A percentile compares a stretch with the other conserved stretches of the same genome.
These are phyloP conservation scores for Rafetus swinhoei DNA, from an alignment of 2,113 vertebrate species.

Conservation along the genomic window DNA sequence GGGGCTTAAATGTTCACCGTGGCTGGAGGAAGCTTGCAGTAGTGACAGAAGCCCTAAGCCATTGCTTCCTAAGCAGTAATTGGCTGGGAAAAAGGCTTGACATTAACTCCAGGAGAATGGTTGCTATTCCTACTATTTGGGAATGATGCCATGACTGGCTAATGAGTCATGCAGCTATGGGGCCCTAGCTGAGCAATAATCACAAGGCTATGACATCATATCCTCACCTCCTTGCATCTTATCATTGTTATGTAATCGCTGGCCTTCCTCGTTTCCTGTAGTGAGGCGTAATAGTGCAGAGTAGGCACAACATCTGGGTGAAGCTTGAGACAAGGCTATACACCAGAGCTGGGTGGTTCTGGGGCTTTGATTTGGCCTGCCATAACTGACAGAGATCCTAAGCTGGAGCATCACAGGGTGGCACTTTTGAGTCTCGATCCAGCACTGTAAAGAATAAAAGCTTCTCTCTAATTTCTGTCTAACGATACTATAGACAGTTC, in stretches of 20 bases:
- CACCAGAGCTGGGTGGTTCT: not conserved
- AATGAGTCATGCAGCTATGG: constrained; percentile 23
- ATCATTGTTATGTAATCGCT: constrained; percentile 37
- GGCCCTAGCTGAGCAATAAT: not conserved
- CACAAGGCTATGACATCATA: not conserved
- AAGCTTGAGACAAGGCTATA: not conserved
- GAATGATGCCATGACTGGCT: not conserved
- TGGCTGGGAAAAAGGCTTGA: constrained; percentile 10
- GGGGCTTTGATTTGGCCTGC: not conserved
- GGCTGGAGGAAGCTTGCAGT: not conserved
- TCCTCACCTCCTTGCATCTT: not conserved
- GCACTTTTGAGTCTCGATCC: not conserved
- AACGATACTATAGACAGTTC: too few species aligned
- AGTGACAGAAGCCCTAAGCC: not conserved
- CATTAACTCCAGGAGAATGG: constrained; percentile 34
- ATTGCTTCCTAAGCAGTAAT: constrained; percentile 15
- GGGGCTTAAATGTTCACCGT: not conserved
- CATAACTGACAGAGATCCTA: not conserved
- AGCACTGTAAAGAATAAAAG: not conserved
- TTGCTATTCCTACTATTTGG: constrained; percentile 46
- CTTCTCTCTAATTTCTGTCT: not conserved
- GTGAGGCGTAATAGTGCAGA: not conserved
- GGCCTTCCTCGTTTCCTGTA: constrained; percentile 24
- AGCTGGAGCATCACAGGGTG: not conserved
- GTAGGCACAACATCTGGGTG: not conserved